Conservation (phyloP, 2,797 vertebrate species). For the Poeciliopsis gracilis region DNA sequence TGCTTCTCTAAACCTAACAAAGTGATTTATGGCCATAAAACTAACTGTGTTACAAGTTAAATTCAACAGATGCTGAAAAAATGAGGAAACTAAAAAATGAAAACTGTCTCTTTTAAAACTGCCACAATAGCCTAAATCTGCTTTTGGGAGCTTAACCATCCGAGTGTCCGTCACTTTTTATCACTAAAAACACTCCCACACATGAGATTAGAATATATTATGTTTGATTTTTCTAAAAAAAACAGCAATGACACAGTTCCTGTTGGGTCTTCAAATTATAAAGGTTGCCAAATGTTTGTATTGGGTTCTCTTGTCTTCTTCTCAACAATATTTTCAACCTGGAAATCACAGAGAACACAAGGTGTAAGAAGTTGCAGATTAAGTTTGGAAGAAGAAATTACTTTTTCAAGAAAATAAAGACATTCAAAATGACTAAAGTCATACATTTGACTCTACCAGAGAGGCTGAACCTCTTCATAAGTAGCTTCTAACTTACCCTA, state of each 20-base stretch:
- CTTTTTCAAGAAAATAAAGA: too few relatives aligned
- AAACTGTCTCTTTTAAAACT: neutral
- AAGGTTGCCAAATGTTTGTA: neutral
- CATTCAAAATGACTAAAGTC: too few relatives aligned
- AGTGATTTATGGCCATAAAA: neutral
- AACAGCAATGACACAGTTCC: neutral
- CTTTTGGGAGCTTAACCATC: neutral
- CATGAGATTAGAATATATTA: neutral
- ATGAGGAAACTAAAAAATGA: neutral
- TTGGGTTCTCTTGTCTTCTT: neutral
- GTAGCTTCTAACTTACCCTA: neutral
- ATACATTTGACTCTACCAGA: too few relatives aligned
- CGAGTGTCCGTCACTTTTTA: neutral
- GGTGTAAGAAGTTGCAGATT: too few relatives aligned
- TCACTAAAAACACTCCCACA: neutral
- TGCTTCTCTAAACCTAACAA: neutral
- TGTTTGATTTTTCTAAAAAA: neutral
- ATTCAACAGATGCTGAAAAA: neutral
- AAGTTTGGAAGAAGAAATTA: too few relatives aligned
- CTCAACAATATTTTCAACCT: too few relatives aligned
- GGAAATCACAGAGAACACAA: too few relatives aligned
- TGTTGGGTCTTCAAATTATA: neutral
- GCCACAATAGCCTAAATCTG: neutral
- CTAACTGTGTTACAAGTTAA: neutral
- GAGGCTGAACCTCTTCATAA: neutral